Evolutionary conservation across 2,797 vertebrate genomes (phyloP).

Genomic region (Parambassis ranga): DNA sequence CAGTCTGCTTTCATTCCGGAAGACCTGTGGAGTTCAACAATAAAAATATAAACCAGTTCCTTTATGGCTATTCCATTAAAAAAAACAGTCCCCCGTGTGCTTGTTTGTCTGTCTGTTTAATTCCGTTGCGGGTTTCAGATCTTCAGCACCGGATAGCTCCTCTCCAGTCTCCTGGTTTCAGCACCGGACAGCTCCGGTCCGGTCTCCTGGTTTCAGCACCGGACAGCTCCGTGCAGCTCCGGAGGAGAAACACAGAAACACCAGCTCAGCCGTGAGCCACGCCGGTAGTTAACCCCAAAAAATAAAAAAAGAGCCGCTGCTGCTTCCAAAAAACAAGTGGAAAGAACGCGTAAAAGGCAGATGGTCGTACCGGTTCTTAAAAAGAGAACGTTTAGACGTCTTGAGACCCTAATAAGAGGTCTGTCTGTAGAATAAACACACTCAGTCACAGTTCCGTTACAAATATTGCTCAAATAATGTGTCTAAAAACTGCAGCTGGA

Average conservation of each 20-base stretch:
- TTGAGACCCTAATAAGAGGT: not conserved
- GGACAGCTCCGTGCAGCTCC: constrained; percentile 66
- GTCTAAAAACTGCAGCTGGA: constrained; percentile 20
- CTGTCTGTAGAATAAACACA: not conserved
- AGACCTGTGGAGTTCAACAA: constrained; percentile 39
- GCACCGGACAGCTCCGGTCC: not conserved
- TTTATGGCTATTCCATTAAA: constrained; percentile 1
- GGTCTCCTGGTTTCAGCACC: constrained; percentile 60
- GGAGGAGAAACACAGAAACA: not conserved
- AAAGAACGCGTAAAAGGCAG: too few species aligned
- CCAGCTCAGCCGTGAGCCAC: not conserved
- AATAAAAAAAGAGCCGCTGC: not conserved
- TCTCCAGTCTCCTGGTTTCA: constrained; percentile 17
- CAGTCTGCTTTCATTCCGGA: constrained; percentile 6
- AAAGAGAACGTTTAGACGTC: not conserved
- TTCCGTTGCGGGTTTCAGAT: not conserved
- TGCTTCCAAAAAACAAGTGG: not conserved
- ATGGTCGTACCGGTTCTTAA: constrained; percentile 2
- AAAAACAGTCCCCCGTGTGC: not conserved
- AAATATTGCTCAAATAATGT: constrained; percentile 32
- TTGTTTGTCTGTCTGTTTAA: not conserved
- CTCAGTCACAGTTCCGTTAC: not conserved
- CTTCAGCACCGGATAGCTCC: constrained; percentile 41
- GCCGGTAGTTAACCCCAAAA: constrained; percentile 15
- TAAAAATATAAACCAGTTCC: constrained; percentile 14